A percentile compares a stretch with the other conserved stretches of the same genome.
These are phyloP conservation scores for Anas flavirostris DNA, from an alignment of 2,797 vertebrate species.

Conservation along the genomic window DNA sequence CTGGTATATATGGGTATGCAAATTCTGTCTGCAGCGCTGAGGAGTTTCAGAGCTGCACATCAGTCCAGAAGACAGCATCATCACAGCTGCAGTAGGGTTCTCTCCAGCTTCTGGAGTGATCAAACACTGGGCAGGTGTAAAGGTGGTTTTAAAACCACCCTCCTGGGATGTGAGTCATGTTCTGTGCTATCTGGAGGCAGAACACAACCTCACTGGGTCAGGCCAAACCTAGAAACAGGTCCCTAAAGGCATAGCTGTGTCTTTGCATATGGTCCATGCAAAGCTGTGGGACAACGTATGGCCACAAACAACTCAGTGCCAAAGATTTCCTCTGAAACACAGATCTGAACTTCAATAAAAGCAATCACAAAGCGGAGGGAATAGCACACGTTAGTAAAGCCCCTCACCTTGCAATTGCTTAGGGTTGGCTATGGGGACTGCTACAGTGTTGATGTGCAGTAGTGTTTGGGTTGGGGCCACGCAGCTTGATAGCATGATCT, in stretches of 20 bases:
- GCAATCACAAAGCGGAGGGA: not conserved
- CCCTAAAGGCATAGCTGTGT: not conserved
- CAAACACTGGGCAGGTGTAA: not conserved
- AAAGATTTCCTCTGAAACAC: not conserved
- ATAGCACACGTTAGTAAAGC: not conserved
- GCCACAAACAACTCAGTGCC: not conserved
- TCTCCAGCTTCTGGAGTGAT: not conserved
- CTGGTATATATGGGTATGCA: not conserved
- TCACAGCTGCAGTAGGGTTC: not conserved
- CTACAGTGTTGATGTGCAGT: not conserved
- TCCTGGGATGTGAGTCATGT: accelerated
- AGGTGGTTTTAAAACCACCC: not conserved
- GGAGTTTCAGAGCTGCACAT: not conserved
- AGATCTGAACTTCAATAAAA: not conserved
- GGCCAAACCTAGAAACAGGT: not conserved
- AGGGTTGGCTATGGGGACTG: not conserved
- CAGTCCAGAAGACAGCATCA: accelerated
- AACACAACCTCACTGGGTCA: not conserved
- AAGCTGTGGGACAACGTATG: not conserved
- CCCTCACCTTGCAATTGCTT: not conserved
- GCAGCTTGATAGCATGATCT: not conserved
- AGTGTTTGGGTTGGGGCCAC: not conserved
- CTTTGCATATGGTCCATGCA: not conserved
- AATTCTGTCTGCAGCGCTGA: not conserved
- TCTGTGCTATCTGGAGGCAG: not conserved